Evolutionary conservation across 2,888 invertebrate species (phyloP).

Genomic region (Xestia xanthographa): DNA sequence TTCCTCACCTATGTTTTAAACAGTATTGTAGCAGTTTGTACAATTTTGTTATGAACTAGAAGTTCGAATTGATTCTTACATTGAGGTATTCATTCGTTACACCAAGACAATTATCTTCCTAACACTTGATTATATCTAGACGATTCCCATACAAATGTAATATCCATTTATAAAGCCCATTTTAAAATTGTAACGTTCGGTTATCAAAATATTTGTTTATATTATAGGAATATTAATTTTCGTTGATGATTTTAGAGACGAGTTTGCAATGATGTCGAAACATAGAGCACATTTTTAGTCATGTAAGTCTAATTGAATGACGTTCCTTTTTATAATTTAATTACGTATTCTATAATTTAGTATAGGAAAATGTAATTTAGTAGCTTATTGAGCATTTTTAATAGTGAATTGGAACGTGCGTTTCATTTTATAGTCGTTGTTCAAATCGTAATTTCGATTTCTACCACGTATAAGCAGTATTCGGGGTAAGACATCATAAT

Average conservation of each 20-base stretch:
- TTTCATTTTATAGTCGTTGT: constrained; percentile 56
- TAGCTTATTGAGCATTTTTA: constrained; percentile 53
- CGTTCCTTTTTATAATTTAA: constrained; percentile 24
- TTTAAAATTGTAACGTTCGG: constrained; percentile 77
- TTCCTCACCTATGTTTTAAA: constrained; percentile 57
- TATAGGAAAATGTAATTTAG: constrained; percentile 31
- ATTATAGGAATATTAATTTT: constrained; percentile 72
- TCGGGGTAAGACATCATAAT: not conserved
- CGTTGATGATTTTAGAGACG: constrained; percentile 68
- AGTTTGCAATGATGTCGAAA: constrained; percentile 42
- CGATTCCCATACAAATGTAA: constrained; percentile 76
- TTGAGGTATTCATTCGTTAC: constrained; percentile 81
- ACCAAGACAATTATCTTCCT: constrained; percentile 76
- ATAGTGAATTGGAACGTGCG: constrained; percentile 37
- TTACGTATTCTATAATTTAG: constrained; percentile 45
- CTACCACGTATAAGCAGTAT: constrained; percentile 18
- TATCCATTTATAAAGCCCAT: constrained; percentile 82
- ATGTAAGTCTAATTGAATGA: constrained; percentile 19
- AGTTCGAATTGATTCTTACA: constrained; percentile 73
- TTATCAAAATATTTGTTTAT: constrained; percentile 81
- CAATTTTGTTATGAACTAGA: constrained; percentile 71
- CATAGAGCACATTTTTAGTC: constrained; percentile 38
- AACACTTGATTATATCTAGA: constrained; percentile 70
- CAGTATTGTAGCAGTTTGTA: constrained; percentile 73
- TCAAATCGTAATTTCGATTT: constrained; percentile 45